Base-by-base conservation (phyloP, 2,888 invertebrate species). In the Drosophila neonasuta region DNA sequence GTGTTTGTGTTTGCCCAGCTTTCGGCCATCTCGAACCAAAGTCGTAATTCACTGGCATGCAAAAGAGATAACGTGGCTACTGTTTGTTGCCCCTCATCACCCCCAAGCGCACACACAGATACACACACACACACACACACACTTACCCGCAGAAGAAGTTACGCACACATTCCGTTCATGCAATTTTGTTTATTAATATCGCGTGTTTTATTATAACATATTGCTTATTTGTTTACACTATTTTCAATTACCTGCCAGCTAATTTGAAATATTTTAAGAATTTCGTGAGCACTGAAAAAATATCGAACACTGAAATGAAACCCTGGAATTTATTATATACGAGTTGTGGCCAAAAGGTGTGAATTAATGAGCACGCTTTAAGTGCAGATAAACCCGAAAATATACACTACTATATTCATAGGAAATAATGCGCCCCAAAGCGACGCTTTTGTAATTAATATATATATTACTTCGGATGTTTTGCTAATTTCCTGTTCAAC, bases 401-500 rank as follows among this genome's bases (percentile, higher is more conserved):
- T 34, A 34, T 34, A n/a, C n/a, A 36, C 36, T 36, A 36, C 36
- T 65, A 58, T 67, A 41, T 41, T 41, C 39, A 41, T 51, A 48
- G 11, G n/a, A 48, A 57, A 45, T 17, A 36, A 13, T 50, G 44
- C 10, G 44, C 10, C 17, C 36, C 29, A 46, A 64, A 64, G 41
- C 48, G 39, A 30, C 44, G 42, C 20, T 58, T 61, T 61, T 65
- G 78, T 79, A 79, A 82, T 78, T 78, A 81, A 66, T 76, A 79
- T 81, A 52, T 42, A 57, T 56, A 24, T 24, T 24, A 50, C 63
- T 30, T 68, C 81, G 86, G 83, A 88, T 86, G 84, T 81, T 86
- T 78, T 73, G 74, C 74, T 83, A 80, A 77, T 88, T 87, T 87
- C 80, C 57, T 78, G 71, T 72, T 74, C 70, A 85, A 85, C 81